Conservation (phyloP, 2,113 vertebrate species). For the Mustela lutreola region DNA sequence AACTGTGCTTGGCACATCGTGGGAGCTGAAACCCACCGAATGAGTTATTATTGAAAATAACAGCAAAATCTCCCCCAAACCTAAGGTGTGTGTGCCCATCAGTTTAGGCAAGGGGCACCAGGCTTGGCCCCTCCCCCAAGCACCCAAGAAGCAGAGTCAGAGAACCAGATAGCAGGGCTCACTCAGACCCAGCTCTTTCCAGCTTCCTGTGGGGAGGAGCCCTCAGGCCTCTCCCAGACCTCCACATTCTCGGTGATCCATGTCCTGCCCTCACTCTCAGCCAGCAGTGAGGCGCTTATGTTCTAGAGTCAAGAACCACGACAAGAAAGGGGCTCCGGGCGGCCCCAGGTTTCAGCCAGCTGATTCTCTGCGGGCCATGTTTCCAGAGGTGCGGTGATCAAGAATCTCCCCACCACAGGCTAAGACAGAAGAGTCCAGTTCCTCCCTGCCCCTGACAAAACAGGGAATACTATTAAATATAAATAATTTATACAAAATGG, state of each 20-base stretch:
- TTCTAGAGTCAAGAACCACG: slow-evolving; percentile 27
- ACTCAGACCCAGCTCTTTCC: slow-evolving; percentile 52
- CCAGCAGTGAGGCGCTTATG: background rate
- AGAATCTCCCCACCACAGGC: background rate
- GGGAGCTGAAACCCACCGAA: background rate
- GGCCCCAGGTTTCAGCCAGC: background rate
- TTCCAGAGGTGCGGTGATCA: background rate
- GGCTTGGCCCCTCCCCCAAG: accelerated
- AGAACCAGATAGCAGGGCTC: slow-evolving; percentile 58
- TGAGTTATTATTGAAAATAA: background rate
- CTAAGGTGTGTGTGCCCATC: background rate
- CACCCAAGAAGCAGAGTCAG: slow-evolving; percentile 57
- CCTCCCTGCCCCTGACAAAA: slow-evolving; percentile 46
- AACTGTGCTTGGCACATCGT: background rate
- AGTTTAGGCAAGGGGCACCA: background rate
- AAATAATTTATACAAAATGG: slow-evolving; percentile 83
- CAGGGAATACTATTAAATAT: slow-evolving; percentile 75
- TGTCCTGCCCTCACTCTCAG: background rate
- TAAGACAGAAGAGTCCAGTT: background rate
- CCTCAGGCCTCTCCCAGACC: background rate
- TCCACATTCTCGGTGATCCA: background rate
- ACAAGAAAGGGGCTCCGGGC: background rate
- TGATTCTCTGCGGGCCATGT: background rate
- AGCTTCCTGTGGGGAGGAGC: background rate
- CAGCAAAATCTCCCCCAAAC: background rate